Base-by-base conservation (phyloP, 1,140 invertebrate species). In the Drosophila arawakana region DNA sequence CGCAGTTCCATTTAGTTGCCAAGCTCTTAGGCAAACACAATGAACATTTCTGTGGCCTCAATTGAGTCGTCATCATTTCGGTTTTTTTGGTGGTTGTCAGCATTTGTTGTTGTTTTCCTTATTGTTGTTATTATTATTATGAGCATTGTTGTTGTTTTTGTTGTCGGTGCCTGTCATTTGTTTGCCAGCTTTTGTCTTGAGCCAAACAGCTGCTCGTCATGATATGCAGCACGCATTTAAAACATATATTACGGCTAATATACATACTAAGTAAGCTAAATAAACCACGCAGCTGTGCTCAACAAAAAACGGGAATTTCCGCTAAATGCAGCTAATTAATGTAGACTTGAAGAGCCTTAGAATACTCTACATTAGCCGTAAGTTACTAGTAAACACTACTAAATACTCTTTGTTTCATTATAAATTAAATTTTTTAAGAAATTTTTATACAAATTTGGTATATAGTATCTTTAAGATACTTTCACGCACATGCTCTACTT, bases 161-260 rank as follows among this genome's bases (percentile, higher is more conserved):
- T 13, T 70, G 67, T 37, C 39, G 34, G 13, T 61, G 59, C 37
- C 81, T 75, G 81, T 78, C 77, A 74, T 84, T 84, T 74, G 62
- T 71, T 71, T 82, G 68, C 68, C 69, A 54, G 72, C 76, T 74
- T 81, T 79, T 86, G 81, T 81, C 82, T 88, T 74, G 50, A 61
- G 66, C 66, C 73, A 72, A 86, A 86, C 83, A 86, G 83, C 83
- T 80, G 83, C 66, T 83, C 58, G 83, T 72, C 80, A 86, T 88
- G 69, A 86, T 54, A 81, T 62, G 41, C 41, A 46, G 37, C 35
- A 21, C n/a, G 44, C 11, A 41, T 47, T 44, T 50, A 37, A 18
- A 59, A 54, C 8, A 59, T 21, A 37, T 35, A 44, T 39, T 55
- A 54, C 37, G 6, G 15, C 52, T 35, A 52, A 6, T 30, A 37